Evolutionary conservation across 2,113 vertebrate species (phyloP).

Genomic region (Sphaerodactylus townsendi): DNA sequence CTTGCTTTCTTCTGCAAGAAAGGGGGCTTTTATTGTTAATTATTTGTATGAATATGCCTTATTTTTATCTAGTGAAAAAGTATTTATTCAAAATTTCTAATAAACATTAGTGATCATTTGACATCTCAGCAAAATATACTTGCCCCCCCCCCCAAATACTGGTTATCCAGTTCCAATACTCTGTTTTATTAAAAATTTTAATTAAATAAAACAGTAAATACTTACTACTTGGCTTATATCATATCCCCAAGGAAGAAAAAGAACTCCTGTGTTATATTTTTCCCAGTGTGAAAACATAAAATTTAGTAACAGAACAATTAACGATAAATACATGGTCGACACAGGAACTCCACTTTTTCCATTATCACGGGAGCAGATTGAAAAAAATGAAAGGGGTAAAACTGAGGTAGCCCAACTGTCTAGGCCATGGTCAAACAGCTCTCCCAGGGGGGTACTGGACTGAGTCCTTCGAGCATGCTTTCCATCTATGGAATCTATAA

Average conservation of each 20-base stretch:
- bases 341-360: conserved; percentile 58
- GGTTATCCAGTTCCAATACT: conserved; percentile 36
- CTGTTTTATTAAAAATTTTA: conserved; percentile 42
- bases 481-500: conserved; percentile 72
- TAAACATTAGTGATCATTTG: conserved; percentile 36
- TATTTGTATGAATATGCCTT: neutral
- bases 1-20: neutral
- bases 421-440: conserved; percentile 74
- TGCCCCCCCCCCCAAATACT: conserved; percentile 30
- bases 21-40: conserved; percentile 35
- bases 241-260: conserved; percentile 74
- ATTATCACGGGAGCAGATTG: conserved; percentile 63
- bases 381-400: conserved; percentile 72
- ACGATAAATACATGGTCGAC: conserved; percentile 69
- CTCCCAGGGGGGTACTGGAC: conserved; percentile 71
- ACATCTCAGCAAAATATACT: conserved; percentile 32
- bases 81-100: conserved; percentile 35
- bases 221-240: conserved; percentile 75
- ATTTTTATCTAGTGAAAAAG: conserved; percentile 31
- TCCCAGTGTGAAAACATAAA: conserved; percentile 76
- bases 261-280: conserved; percentile 74
- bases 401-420: conserved; percentile 76
- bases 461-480: conserved; percentile 74
- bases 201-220: conserved; percentile 43
- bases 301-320: conserved; percentile 70